These are phyloP conservation scores for Hemibagrus wyckioides DNA, from an alignment of 2,113 vertebrate genomes.

Conservation along the genomic window DNA sequence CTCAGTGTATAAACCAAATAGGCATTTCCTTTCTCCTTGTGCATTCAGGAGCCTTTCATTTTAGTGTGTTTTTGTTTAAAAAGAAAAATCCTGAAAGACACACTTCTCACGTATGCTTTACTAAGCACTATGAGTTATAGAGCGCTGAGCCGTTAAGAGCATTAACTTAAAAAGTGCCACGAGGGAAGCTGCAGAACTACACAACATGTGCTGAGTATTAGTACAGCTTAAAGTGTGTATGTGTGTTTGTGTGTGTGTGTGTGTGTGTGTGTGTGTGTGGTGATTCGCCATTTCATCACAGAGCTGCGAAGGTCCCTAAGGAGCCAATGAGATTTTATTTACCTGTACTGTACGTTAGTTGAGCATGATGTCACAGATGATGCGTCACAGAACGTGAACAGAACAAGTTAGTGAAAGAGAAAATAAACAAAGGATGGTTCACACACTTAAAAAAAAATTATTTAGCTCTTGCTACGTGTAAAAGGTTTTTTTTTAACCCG, in stretches of 20 bases:
- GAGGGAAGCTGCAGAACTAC: not conserved
- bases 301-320: not conserved
- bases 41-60: not conserved
- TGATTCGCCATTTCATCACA: not conserved
- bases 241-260: no score
- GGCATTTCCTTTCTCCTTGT: not conserved
- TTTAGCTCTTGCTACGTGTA: no score
- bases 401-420: not conserved
- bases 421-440: no score
- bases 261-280: no score
- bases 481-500: no score
- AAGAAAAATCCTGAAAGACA: not conserved
- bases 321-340: conserved; percentile 45
- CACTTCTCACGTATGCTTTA: not conserved
- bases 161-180: conserved; percentile 22
- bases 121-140: not conserved
- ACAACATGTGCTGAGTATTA: conserved; percentile 26
- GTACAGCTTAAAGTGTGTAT: not conserved
- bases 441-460: no score
- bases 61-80: not conserved
- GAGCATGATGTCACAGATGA: conserved; percentile 44
- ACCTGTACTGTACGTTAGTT: conserved; percentile 41
- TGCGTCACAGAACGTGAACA: not conserved
- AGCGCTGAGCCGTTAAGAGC: conserved; percentile 30
- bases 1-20: not conserved